A percentile compares a stretch with the other conserved stretches of the same genome.
These are phyloP conservation scores for Oryzaephilus surinamensis DNA, from an alignment of 1,140 invertebrate genomes.

Conservation along the genomic window DNA sequence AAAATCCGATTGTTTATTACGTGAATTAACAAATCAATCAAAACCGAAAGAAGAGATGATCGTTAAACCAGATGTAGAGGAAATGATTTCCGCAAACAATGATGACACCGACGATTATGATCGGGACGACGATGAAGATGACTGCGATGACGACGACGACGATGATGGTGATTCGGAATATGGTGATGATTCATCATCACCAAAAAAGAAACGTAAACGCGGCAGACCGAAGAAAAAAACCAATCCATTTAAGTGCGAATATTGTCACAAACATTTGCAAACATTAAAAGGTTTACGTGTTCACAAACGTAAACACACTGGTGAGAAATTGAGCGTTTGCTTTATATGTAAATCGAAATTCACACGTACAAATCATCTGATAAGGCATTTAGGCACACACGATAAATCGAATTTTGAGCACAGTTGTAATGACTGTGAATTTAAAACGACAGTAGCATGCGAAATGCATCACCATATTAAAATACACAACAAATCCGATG, in stretches of 20 bases:
- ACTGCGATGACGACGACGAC: slow-evolving; percentile 6
- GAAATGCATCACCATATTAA: slow-evolving; percentile 17
- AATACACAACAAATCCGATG: not conserved
- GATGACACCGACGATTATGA: slow-evolving; percentile 16
- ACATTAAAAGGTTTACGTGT: slow-evolving; percentile 25
- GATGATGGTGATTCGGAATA: slow-evolving; percentile 26
- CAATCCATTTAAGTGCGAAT: slow-evolving; percentile 20
- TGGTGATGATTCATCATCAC: slow-evolving; percentile 9
- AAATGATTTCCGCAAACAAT: too few species aligned
- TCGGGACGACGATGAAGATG: slow-evolving; percentile 19
- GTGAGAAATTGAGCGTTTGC: slow-evolving; percentile 26
- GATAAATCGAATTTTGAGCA: slow-evolving; percentile 21
- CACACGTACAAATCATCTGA: slow-evolving; percentile 25
- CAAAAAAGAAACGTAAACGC: slow-evolving; percentile 20
- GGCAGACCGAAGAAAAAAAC: slow-evolving; percentile 15
- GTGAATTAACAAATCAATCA: slow-evolving; percentile 20
- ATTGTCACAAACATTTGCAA: slow-evolving; percentile 26
- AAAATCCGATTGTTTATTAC: slow-evolving; percentile 43
- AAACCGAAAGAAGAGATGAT: slow-evolving; percentile 13
- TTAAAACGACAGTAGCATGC: slow-evolving; percentile 22
- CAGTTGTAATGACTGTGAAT: slow-evolving; percentile 19
- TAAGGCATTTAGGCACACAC: slow-evolving; percentile 25
- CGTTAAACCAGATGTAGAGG: too few species aligned
- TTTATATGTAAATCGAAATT: slow-evolving; percentile 28
- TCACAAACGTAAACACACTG: slow-evolving; percentile 32